These are phyloP conservation scores for Podocnemis expansa DNA, from an alignment of 2,113 vertebrate genomes.

Conservation along the genomic window DNA sequence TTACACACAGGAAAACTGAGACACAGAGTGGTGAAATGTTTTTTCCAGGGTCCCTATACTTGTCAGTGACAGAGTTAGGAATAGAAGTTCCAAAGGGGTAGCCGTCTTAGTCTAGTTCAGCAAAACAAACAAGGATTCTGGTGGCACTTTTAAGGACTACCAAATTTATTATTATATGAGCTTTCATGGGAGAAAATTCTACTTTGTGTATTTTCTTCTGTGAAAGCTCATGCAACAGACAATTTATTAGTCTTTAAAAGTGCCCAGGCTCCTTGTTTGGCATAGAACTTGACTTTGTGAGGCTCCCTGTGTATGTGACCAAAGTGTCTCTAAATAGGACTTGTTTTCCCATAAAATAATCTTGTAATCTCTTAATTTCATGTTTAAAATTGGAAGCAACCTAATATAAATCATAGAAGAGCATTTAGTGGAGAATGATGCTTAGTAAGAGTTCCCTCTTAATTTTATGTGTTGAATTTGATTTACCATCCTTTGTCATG, in stretches of 20 bases:
- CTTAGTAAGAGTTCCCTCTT: neutral
- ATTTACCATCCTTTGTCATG: neutral
- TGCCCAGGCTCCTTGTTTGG: too few relatives aligned
- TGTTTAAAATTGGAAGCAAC: neutral
- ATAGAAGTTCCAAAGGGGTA: too few relatives aligned
- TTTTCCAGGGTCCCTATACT: conserved; percentile 3
- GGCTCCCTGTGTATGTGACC: neutral
- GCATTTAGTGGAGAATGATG: neutral
- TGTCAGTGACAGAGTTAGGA: neutral
- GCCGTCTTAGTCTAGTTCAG: too few relatives aligned
- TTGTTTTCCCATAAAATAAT: neutral
- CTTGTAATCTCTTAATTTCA: neutral
- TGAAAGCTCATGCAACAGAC: too few relatives aligned
- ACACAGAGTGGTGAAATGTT: neutral
- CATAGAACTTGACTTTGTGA: conserved; percentile 3
- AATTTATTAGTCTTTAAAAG: too few relatives aligned
- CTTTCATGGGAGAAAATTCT: too few relatives aligned
- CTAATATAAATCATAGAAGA: neutral
- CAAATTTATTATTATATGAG: too few relatives aligned
- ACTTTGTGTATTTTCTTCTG: too few relatives aligned
- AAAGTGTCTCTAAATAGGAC: neutral
- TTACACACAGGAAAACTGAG: conserved; percentile 1
- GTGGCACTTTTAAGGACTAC: too few relatives aligned
- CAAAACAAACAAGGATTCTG: too few relatives aligned
- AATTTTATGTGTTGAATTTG: neutral